A percentile compares a stretch with the other conserved stretches of the same genome.
Conservation (phyloP, 1,140 invertebrate genomes). For the Steinernema feltiae region DNA sequence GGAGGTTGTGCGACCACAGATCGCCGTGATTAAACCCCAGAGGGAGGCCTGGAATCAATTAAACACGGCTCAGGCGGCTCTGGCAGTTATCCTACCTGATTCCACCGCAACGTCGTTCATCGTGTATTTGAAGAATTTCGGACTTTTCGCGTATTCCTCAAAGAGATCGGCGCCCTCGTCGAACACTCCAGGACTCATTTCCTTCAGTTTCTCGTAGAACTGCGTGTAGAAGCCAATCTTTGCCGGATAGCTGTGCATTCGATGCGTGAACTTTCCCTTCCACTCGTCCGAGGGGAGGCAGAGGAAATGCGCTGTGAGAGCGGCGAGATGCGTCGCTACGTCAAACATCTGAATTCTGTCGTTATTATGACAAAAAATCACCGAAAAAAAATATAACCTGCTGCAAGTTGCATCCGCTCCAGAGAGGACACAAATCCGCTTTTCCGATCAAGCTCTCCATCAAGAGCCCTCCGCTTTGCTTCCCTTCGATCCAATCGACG, state of each 20-base stretch:
- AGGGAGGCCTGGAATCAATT: background rate
- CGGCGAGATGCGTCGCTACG: conserved; percentile 12
- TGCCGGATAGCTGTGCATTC: background rate
- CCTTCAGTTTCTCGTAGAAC: background rate
- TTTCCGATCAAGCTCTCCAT: conserved; percentile 17
- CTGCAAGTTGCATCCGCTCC: background rate
- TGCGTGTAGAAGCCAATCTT: background rate
- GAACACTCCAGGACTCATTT: background rate
- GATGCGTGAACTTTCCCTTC: background rate
- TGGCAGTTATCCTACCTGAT: background rate
- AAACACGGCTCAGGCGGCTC: background rate
- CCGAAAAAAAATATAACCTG: background rate
- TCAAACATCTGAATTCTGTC: background rate
- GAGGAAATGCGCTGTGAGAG: conserved; percentile 9
- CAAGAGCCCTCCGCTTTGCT: background rate
- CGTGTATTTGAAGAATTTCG: background rate
- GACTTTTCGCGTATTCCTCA: background rate
- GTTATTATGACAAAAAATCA: background rate
- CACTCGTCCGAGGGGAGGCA: background rate
- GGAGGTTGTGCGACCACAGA: conserved; percentile 21
- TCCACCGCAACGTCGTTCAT: background rate
- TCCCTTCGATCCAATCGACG: background rate
- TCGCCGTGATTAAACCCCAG: conserved; percentile 14
- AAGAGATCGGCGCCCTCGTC: background rate
- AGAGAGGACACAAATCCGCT: background rate